Evolutionary conservation across 2,113 vertebrate species (phyloP).

Genomic region (Trachemys scripta): DNA sequence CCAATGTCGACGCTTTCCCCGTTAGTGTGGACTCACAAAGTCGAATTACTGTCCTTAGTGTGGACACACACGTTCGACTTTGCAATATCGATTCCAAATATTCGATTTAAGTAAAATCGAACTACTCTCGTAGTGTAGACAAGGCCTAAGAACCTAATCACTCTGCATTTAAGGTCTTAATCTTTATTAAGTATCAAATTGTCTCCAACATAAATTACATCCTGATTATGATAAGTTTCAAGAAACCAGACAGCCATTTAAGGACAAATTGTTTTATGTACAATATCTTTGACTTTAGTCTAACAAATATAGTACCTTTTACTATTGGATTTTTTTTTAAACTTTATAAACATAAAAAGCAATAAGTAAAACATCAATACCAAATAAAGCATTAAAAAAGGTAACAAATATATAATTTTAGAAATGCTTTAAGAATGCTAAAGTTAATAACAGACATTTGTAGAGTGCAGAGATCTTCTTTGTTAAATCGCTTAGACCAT

Average conservation of each 20-base stretch:
- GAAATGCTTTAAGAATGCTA: slow-evolving; percentile 76
- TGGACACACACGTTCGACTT: too few relatives aligned
- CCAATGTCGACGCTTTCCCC: too few relatives aligned
- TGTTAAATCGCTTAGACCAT: slow-evolving; percentile 84
- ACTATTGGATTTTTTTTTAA: slow-evolving; percentile 73
- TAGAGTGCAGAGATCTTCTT: slow-evolving; percentile 45
- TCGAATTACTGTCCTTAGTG: too few relatives aligned
- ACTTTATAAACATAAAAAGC: slow-evolving; percentile 76
- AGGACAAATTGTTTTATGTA: slow-evolving; percentile 76
- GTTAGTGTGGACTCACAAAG: too few relatives aligned
- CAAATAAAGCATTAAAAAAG: slow-evolving; percentile 81
- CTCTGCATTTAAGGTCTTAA: slow-evolving; percentile 57
- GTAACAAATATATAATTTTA: slow-evolving; percentile 81
- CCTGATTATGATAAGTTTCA: slow-evolving; percentile 76
- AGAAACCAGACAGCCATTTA: slow-evolving; percentile 74
- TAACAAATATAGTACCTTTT: slow-evolving; percentile 81
- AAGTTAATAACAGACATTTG: slow-evolving; percentile 74
- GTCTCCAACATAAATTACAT: slow-evolving; percentile 86
- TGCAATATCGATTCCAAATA: too few relatives aligned
- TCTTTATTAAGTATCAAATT: slow-evolving; percentile 87
- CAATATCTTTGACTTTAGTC: slow-evolving; percentile 77
- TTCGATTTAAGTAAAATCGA: too few relatives aligned
- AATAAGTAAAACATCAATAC: slow-evolving; percentile 72
- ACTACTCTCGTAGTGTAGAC: too few relatives aligned
- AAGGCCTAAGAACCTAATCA: not conserved